Evolutionary conservation across 1,140 invertebrate genomes (phyloP), one percentile per base, ranked within the genome.

Genomic region (Drosophila pseudoobscura): DNA sequence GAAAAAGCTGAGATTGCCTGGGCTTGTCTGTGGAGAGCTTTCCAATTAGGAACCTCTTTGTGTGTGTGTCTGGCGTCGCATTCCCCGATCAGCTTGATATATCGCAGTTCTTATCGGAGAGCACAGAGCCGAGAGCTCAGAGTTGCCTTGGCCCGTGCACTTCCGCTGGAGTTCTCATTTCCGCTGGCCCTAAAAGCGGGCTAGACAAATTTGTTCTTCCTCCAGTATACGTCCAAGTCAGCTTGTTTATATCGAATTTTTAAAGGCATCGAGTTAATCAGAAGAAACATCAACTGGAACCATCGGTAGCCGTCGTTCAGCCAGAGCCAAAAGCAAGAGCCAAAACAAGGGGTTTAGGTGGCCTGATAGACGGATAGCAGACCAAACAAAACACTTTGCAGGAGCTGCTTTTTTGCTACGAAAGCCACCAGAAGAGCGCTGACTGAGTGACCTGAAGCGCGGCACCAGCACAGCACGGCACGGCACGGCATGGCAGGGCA

Each of bases 401-500:
- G 66, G 61, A 77, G 66, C 54, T 58, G 7, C 29, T 26, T 26
- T 26, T 26, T 26, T 17, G 50, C 49, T 53, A 15, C 43, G 17
- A 68, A 55, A 41, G 65, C 64, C 31, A 68, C 47, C 64, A 52
- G 29, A 76, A 72, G 39, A 77, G 76, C 74, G 72, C 71, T 80
- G 80, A 76, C 80, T 85, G 80, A 84, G 77, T 87, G 72, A 85
- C 80, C 80, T 80, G 80, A 50, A 84, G 80, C 65, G 62, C 61
- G 50, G 54, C 68, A 44, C 31, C 31, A 31, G 20, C 39, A 35
- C 46, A 5, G 24, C 24, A 26, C 4, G 3, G 24, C 24, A 24
- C 4, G 5, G 24, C 24, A 26, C 13, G 13, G 44, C 24, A 22
- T 9, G 15, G 24, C 24, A 26, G 0, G 3, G 24, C 24, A 24